Evolutionary conservation across 1,140 invertebrate species (phyloP).

Genomic region (Philotrypesis tridentata): DNA sequence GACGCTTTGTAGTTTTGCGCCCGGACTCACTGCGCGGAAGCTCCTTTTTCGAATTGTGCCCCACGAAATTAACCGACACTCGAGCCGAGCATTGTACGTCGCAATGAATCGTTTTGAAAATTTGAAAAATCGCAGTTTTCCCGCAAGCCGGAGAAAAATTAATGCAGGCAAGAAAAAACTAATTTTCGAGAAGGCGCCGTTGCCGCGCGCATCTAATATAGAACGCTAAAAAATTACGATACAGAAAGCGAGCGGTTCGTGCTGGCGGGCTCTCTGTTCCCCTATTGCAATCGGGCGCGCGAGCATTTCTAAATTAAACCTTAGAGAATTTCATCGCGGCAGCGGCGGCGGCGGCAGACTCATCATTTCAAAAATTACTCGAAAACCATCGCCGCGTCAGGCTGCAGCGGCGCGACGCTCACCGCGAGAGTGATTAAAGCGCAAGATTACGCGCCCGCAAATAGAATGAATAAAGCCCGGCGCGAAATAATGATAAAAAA

Average conservation of each 20-base stretch:
- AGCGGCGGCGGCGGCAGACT: no score
- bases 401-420: background rate
- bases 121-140: background rate
- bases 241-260: no score
- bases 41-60: conserved; percentile 16
- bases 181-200: background rate
- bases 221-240: background rate
- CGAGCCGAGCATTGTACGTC: background rate
- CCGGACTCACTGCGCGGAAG: background rate
- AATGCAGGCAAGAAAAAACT: background rate
- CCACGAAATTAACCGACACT: conserved; percentile 26
- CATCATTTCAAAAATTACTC: conserved; percentile 44
- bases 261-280: background rate
- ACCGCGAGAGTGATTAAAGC: conserved; percentile 38
- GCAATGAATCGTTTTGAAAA: background rate
- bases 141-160: background rate
- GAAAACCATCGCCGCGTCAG: background rate
- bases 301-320: conserved; percentile 47
- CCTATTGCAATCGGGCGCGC: background rate
- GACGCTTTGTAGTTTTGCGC: background rate
- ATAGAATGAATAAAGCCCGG: conserved; percentile 16
- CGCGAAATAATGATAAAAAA: background rate
- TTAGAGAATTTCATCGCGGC: conserved; percentile 37
- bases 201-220: background rate
- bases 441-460: conserved; percentile 4